Evolutionary conservation across 37 sponge, comb jelly and placozoan genomes (phyloP).

Genomic region (Eunapius fragilis): DNA sequence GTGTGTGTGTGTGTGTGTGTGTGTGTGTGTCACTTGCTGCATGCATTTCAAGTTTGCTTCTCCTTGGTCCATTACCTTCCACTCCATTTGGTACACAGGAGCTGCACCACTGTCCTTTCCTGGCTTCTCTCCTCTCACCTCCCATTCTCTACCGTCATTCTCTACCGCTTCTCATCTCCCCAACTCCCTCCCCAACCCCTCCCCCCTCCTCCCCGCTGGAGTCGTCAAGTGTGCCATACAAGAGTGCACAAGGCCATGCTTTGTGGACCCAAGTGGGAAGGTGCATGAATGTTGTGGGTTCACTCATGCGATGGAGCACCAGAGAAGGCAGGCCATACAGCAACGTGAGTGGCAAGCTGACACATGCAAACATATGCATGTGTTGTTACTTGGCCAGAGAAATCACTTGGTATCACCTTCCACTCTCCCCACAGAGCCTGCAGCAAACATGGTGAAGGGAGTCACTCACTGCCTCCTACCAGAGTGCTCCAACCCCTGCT

Average conservation of each 20-base stretch:
- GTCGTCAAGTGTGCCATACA: constrained; percentile 54
- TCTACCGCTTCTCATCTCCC: not conserved
- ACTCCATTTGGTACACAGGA: too few species aligned
- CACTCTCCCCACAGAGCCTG: not conserved
- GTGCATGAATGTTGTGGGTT: constrained; percentile 78
- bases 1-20: too few species aligned
- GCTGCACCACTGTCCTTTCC: not conserved
- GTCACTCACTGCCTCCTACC: constrained; percentile 87
- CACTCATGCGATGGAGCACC: constrained; percentile 88
- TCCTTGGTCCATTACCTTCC: too few species aligned
- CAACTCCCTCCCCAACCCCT: not conserved
- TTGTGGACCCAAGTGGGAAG: constrained; percentile 60
- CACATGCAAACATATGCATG: not conserved
- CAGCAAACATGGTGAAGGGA: constrained; percentile 61
- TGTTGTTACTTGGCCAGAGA: not conserved
- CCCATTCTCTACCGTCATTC: not conserved
- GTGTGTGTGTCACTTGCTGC: too few species aligned
- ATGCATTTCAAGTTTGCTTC: too few species aligned
- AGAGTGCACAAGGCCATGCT: constrained; percentile 60
- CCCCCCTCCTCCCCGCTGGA: not conserved
- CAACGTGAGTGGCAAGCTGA: constrained; percentile 29
- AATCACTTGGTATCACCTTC: not conserved
- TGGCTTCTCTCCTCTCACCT: not conserved
- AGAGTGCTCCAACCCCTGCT: constrained; percentile 57
- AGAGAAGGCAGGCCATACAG: constrained; percentile 62